Percentiles rank a stretch among this genome's conserved stretches.
Conservation (phyloP, 2,888 invertebrate species). For the Drosophila acutilabella region DNA sequence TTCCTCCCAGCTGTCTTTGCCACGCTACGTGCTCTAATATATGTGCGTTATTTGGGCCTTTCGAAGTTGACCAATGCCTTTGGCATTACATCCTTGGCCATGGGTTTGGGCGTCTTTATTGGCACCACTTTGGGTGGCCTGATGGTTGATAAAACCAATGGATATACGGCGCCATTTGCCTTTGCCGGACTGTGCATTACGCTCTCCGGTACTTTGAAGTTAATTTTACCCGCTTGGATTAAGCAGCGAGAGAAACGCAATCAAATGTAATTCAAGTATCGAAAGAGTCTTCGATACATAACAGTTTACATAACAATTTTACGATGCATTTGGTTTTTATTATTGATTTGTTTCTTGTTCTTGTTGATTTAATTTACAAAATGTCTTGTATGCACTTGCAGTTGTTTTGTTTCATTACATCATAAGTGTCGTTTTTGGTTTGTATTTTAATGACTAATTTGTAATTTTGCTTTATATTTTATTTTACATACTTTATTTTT, state of each 20-base stretch:
- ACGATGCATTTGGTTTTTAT: constrained; percentile 48
- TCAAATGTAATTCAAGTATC: constrained; percentile 12
- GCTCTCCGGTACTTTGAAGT: constrained; percentile 65
- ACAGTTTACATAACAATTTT: constrained; percentile 41
- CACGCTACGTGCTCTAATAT: constrained; percentile 90
- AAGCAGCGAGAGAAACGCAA: constrained; percentile 7
- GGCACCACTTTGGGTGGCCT: constrained; percentile 86
- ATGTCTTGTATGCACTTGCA: constrained; percentile 55
- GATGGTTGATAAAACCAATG: constrained; percentile 64
- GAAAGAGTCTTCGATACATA: not conserved
- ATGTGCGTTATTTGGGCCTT: constrained; percentile 91
- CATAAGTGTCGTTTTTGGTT: constrained; percentile 17
- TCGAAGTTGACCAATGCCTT: constrained; percentile 92
- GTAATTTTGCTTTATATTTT: constrained; percentile 26
- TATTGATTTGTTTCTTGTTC: constrained; percentile 38
- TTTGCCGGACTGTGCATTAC: constrained; percentile 80
- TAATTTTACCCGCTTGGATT: constrained; percentile 65
- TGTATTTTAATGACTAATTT: constrained; percentile 50
- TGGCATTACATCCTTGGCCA: constrained; percentile 90
- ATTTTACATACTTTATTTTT: constrained; percentile 19
- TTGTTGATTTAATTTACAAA: constrained; percentile 63
- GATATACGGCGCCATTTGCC: constrained; percentile 65
- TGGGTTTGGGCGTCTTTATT: constrained; percentile 90
- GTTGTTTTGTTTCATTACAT: constrained; percentile 51
- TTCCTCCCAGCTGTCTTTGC: constrained; percentile 89